A percentile compares a stretch with the other conserved stretches of the same genome.
Evolutionary conservation across 1,140 invertebrate genomes (phyloP).

Genomic region (Lethrus apterus): DNA sequence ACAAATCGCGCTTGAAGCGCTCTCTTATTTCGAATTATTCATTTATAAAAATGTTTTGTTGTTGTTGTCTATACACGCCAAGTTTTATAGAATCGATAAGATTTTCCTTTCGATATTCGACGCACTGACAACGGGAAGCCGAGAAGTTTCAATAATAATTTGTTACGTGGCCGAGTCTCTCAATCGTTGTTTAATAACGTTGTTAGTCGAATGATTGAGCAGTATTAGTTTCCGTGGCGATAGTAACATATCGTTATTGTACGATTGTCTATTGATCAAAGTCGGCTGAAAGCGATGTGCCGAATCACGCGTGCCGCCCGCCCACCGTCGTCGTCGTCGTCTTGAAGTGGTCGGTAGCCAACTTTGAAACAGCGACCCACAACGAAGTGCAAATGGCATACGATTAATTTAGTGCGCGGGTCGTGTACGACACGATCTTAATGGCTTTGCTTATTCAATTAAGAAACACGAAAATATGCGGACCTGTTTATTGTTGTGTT

Average conservation of each 20-base stretch:
- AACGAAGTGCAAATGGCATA: constrained; percentile 34
- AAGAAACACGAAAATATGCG: no score
- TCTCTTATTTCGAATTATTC: no score
- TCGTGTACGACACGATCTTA: no score
- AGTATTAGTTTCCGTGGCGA: constrained; percentile 18
- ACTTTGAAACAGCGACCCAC: constrained; percentile 34
- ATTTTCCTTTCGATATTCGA: no score
- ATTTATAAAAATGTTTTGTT: no score
- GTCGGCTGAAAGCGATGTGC: constrained; percentile 17
- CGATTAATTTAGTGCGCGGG: constrained; percentile 31
- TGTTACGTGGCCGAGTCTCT: constrained; percentile 1
- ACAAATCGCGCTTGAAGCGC: no score
- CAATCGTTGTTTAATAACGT: constrained; percentile 15
- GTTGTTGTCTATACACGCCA: no score
- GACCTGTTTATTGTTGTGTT: no score
- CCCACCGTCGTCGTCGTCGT: constrained; percentile 17
- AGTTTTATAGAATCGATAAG: no score
- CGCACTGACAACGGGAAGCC: constrained; percentile 10
- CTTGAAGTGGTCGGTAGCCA: constrained; percentile 23
- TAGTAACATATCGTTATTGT: constrained; percentile 17
- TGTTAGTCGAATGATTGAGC: constrained; percentile 21
- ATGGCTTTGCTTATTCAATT: no score
- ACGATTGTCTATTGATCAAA: constrained; percentile 21
- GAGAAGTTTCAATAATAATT: constrained; percentile 4
- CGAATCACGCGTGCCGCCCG: constrained; percentile 25